Base-by-base conservation (phyloP, 2,888 invertebrate species). In the Calliopum simillimum region DNA sequence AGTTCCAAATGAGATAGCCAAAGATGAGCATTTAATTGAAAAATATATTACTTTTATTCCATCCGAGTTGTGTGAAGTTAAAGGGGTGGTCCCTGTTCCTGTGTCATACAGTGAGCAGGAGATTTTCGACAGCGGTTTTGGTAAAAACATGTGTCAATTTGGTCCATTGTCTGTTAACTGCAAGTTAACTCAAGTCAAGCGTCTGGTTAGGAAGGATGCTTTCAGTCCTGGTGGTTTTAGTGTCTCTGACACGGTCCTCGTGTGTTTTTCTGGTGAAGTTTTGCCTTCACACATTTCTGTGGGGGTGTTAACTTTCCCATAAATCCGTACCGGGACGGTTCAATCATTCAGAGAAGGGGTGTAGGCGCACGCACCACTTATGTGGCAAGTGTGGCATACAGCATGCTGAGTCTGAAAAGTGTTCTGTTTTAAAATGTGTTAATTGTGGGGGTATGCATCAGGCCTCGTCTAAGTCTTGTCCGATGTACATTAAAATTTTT, bases 231-330 rank as follows among this genome's bases (percentile, higher is more conserved):
- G 65, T n/a, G 3, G 41, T 23, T 47, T 16, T 21, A 53, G 14
- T 21, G 66, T 55, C 2, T 55, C 55, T 2, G 56, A 66, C 16
- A n/a, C 49, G 5, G 43, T 66, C 2, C 19, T 21, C 16, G 16
- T 66, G 4, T 66, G 33, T 14, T 66, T 66, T 46, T 41, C 55
- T 16, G 66, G 55, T 1, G 19, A 44, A 19, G 21, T 55, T 25
- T 19, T 66, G 3, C 56, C 66, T 13, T 66, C 66, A 12, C 56
- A 66, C 16, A 16, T 66, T 4, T 23, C 14, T 0, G 11, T 66
- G 1, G 66, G 44, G 55, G 66, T 5, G 51, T 66, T n/a, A 59
- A 59, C 44, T 66, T 43, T 46, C 56, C 44, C 1, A 25, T 66
- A 1, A 66, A 66, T 33, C 56, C 56, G 1, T 66, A 23, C 12